Evolutionary conservation across 2,888 invertebrate species (phyloP).

Genomic region (Leucoma salicis): DNA sequence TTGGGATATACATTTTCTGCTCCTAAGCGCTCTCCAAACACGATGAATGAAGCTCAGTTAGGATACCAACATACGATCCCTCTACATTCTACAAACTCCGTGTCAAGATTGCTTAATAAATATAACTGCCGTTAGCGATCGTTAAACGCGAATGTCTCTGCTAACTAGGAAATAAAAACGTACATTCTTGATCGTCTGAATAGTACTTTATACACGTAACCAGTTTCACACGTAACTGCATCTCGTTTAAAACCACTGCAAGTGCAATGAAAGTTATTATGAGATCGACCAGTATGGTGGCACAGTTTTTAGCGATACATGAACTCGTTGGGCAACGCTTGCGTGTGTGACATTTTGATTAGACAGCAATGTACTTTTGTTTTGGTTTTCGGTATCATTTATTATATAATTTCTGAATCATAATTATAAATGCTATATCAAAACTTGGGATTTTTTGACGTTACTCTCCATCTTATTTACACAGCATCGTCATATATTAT

Average conservation of each 20-base stretch:
- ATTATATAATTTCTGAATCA: background rate
- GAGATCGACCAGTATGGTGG: conserved; percentile 21
- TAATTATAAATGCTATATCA: too few species aligned
- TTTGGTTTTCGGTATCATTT: background rate
- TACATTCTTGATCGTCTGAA: background rate
- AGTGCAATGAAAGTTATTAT: conserved; percentile 40
- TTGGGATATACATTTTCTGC: too few species aligned
- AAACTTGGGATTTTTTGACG: too few species aligned
- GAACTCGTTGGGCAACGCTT: conserved; percentile 13
- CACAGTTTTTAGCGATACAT: conserved; percentile 6
- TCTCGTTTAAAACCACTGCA: conserved; percentile 19
- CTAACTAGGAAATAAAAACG: background rate
- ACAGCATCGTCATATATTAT: too few species aligned
- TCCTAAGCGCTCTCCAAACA: too few species aligned
- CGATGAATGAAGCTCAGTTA: too few species aligned
- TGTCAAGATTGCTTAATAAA: too few species aligned
- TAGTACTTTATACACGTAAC: conserved; percentile 6
- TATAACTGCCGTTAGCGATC: too few species aligned
- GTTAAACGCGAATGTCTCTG: too few species aligned
- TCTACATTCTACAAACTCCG: too few species aligned
- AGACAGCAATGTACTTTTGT: background rate
- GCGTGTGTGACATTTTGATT: conserved; percentile 6
- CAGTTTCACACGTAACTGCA: conserved; percentile 23
- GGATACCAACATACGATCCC: too few species aligned
- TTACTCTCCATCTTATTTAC: too few species aligned